Base-by-base conservation (phyloP, 2,113 vertebrate species). In the Penelope pileata region DNA sequence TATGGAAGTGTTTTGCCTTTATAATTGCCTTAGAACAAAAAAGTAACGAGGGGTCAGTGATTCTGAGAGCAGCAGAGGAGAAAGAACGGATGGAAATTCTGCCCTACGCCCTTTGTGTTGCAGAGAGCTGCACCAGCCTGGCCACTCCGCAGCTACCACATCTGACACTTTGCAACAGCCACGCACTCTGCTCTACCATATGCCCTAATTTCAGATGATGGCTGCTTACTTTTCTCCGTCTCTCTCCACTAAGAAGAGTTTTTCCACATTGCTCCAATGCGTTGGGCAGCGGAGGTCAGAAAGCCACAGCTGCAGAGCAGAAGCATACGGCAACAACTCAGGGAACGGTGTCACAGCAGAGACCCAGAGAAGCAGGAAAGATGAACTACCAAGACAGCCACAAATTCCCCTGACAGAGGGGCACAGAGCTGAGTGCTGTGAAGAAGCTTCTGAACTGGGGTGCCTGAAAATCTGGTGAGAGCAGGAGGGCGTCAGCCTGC, bases 61-160 rank as follows among this genome's bases (percentile, higher is more conserved):
- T 1, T 10, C 66, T 67, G n/a, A 51, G 72, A 58, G 86, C 73
- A 75, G 29, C 77, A 5, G 32, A 64, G 24, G 42, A 8, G 45
- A 81, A 69, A 80, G 70, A 83, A 62, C 2, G 3, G 78, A 68
- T 7, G 68, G 10, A 75, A 70, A 47, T 3, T 21, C 43, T 85
- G 86, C 66, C 83, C 69, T 12, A 5, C 0, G 3, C 21, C 0
- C 0, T 6, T 8, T 19, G 27, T 4, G 54, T 23, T 67, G 7
- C 8, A 23, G 27, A 29, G 50, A 82, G 58, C 19, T 70, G 6
- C 47, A 24, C 58, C 13, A 34, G 14, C 1, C 13, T 69, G 75
- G 72, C 42, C 34, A 42, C 42, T 16, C 48, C 86, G 13, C 42
- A 18, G 51, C 76, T 45, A 6, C 43, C 60, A 17, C 8, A 45